Base-by-base conservation (phyloP, 2,888 invertebrate genomes). In the Diaprepes abbreviatus region DNA sequence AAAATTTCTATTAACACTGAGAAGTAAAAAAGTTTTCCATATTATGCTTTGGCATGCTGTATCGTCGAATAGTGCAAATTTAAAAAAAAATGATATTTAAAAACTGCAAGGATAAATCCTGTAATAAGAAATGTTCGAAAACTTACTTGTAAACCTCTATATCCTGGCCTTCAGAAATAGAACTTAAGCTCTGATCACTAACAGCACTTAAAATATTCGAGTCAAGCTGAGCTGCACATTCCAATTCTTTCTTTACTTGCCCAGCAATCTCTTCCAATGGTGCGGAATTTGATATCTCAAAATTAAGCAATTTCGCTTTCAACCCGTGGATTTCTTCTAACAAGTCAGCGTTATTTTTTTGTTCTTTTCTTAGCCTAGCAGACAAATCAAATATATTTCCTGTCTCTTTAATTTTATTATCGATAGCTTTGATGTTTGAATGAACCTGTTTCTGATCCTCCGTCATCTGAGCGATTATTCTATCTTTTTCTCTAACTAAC, bases 151-250 rank as follows among this genome's bases (percentile, higher is more conserved):
- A 84, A 50, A 84, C 82, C 43, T 86, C 87, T 9, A 75, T 45
- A 59, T 79, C 77, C 1, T 77, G 76, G 35, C 66, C 74, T 19
- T 79, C 79, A 3, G 77, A 76, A 48, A 77, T 73, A 0, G 78
- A 79, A 58, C 74, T 79, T 10, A 77, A 70, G 59, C 76, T 80
- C 21, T 77, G 77, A 58, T 79, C 80, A 60, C 88, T 88, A 14
- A 89, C 86, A 0, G 88, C 89, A 59, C 85, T 87, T 24, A 89
- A 80, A 35, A 89, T 87, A 73, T 87, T 87, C 2, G 87, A 86
- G 76, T 90, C 90, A 19, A 90, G 80, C 72, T 86, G 86, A 0
- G 87, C 89, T 0, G 90, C 89, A 70, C 88, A 86, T 78, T 89
- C 87, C 1, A 90, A 76, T 75, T 90, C 89, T 69, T 87, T 85